Evolutionary conservation across 2,113 vertebrate species (phyloP), one percentile per base, ranked within the genome.

Genomic region (Motacilla alba): DNA sequence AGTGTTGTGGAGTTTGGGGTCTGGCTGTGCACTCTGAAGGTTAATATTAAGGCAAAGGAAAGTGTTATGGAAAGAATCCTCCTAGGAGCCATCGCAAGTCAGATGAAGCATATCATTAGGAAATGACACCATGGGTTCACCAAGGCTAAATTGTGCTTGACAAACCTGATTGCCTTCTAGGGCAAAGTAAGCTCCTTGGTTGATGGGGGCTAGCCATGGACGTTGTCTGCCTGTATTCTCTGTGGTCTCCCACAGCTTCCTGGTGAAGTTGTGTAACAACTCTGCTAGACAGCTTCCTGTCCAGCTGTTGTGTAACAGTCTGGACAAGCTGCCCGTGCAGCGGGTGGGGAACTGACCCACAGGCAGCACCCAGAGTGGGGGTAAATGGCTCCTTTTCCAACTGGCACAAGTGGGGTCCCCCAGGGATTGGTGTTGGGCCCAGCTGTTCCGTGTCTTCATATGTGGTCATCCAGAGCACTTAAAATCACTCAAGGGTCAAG

Each of bases 391-490:
- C 39, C 50, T 78, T 67, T 62, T 44, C 60, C 59, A 67, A 1
- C 52, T 30, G 52, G 64, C 55, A 80, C 55, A 52, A 33, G 7
- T 15, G 37, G 16, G 7, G 7, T 20, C 15, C n/a, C 22, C 33
- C n/a, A 55, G 21, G 35, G n/a, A 16, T 4, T 31, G 11, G 7
- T 76, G 43, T 31, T 69, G 30, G 17, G 15, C 17, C 26, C 56
- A 27, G 0, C 28, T 46, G 18, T 74, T 56, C 23, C 2, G 1
- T 31, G 20, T 50, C 35, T 63, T 62, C 12, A 0, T 35, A 31
- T 46, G 15, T 17, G 17, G 15, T 50, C 16, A 67, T 31, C 30
- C 39, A 66, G 35, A 31, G 26, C 43, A 20, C 20, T 66, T 19
- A 13, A 2, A 33, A 10, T 33, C 43, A 33, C 63, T 68, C n/a